phyloP scores from a whole-genome alignment of 2,797 vertebrate genomes.

The Luscinia megarhynchos region DNA sequence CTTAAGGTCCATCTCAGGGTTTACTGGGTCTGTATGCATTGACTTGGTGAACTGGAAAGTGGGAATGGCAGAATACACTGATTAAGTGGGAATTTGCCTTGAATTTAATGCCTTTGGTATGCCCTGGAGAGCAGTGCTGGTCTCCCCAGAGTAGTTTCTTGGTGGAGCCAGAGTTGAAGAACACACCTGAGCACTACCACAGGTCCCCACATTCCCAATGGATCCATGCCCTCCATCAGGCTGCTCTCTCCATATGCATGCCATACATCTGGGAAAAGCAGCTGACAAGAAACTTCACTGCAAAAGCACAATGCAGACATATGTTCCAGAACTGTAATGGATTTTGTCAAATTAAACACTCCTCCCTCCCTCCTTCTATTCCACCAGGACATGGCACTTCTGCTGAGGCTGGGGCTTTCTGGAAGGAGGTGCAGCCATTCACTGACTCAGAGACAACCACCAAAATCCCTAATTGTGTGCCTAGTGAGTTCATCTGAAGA shows the following conservation, averaged over 20 bases:
- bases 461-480: background rate
- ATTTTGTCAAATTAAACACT: background rate
- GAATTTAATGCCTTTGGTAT: background rate
- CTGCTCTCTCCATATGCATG: background rate
- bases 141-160: background rate
- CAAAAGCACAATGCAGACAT: background rate
- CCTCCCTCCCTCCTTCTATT: background rate
- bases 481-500: background rate
- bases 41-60: background rate
- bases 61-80: too few species aligned
- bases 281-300: background rate
- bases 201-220: background rate
- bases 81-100: background rate
- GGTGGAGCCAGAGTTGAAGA: background rate
- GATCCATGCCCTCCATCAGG: background rate
- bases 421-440: background rate
- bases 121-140: background rate
- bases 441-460: background rate
- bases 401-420: background rate
- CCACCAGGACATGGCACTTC: fast-evolving
- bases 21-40: background rate
- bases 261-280: background rate
- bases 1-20: background rate
- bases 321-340: background rate
- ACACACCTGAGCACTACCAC: background rate